These are phyloP conservation scores for Drosophila sproati DNA, from an alignment of 1,140 invertebrate species.

Conservation along the genomic window DNA sequence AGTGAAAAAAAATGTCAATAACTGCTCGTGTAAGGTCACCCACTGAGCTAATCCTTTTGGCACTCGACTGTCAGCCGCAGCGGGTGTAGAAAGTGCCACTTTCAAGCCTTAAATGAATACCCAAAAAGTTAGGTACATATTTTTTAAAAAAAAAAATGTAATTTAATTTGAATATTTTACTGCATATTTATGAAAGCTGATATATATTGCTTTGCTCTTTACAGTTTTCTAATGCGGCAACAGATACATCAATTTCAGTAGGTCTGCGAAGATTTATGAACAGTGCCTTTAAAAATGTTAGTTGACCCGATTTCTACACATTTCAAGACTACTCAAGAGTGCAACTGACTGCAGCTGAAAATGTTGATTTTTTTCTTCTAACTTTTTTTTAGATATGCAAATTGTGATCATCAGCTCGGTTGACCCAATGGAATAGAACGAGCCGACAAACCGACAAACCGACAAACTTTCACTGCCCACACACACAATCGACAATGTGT, in stretches of 20 bases:
- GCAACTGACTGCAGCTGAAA: constrained; percentile 34
- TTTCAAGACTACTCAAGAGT: constrained; percentile 30
- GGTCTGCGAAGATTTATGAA: neutral
- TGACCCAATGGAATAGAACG: constrained; percentile 68
- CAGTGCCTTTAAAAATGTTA: constrained; percentile 6
- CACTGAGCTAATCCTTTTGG: constrained; percentile 38
- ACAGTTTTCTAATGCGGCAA: too few relatives aligned
- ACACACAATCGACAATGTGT: constrained; percentile 4
- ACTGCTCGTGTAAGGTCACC: constrained; percentile 28
- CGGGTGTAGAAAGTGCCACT: neutral
- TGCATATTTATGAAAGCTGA: too few relatives aligned
- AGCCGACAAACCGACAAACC: constrained; percentile 5
- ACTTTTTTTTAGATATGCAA: constrained; percentile 55
- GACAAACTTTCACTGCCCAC: constrained; percentile 63
- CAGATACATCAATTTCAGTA: neutral
- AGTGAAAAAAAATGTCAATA: constrained; percentile 48
- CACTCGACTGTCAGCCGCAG: neutral
- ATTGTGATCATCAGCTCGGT: constrained; percentile 34
- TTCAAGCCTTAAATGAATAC: neutral
- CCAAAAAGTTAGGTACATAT: too few relatives aligned
- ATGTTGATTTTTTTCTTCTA: constrained; percentile 26
- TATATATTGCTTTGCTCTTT: too few relatives aligned
- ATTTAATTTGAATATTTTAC: too few relatives aligned
- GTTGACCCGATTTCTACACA: constrained; percentile 57
- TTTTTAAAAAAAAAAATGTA: too few relatives aligned